Evolutionary conservation across 2,888 invertebrate genomes (phyloP), one percentile per base, ranked within the genome.

Genomic region (Hemicrepidius hirtus): DNA sequence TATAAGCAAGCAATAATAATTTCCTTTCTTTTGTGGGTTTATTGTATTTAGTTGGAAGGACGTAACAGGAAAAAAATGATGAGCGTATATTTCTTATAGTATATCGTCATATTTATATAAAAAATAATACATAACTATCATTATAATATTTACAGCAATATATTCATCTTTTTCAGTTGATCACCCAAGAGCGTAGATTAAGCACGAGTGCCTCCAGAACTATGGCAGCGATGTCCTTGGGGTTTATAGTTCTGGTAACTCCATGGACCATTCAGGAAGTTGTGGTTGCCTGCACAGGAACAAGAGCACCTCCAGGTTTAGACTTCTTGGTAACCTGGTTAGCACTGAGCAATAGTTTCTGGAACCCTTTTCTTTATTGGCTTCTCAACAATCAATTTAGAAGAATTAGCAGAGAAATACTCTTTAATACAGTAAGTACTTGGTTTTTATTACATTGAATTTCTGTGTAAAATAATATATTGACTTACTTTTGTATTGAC

Each of bases 181-280:
- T 90, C 55, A 87, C 88, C 7, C 90, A 91, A 80, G 92, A 92
- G 83, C 89, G 94, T 80, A 91, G 93, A 68, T 90, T 94, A 81
- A 94, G 93, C 82, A 93, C 94, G 59, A 92, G 92, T 78, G 94
- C 95, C 13, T 95, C 95, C 44, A 89, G 95, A 80, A 95, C 96
- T 75, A 95, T 96, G 95, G 96, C 96, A 0, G 95, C 96, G 62
- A 96, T 96, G 92, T 96, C 96, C 73, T 88, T 96, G 82, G 95
- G 95, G 70, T 96, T 96, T 88, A 95, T 96, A 83, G 95, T 96
- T 71, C 93, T 95, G 90, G 95, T 96, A 77, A 96, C 96, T 72
- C 96, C 96, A 49, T 96, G 95, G 90, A 95, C 95, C 59, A 95
- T 96, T 79, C 95, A 95, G 87, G 96, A 96, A 89, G 95, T 96